Conservation (phyloP, 2,113 vertebrate genomes). For the Pyxicephalus adspersus region DNA sequence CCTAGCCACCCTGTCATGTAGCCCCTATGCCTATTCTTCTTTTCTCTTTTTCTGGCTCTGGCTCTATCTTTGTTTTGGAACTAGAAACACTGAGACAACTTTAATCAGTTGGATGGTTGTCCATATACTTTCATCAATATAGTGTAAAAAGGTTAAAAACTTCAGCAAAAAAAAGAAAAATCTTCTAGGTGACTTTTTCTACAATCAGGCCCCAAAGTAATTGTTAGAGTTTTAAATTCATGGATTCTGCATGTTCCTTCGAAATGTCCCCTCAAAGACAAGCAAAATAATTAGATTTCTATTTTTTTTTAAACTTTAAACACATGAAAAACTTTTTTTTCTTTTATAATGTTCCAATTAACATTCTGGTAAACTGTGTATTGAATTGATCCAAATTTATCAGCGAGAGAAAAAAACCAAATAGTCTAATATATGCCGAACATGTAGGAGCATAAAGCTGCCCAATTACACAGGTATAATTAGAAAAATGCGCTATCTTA, state of each 20-base stretch:
- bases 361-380: background rate
- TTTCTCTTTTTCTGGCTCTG: too few species aligned
- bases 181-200: too few species aligned
- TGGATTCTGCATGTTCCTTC: background rate
- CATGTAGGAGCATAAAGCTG: constrained; percentile 53
- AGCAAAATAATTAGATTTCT: background rate
- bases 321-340: constrained; percentile 3
- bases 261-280: background rate
- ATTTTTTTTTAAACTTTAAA: background rate
- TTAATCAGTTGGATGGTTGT: too few species aligned
- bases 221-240: background rate
- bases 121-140: too few species aligned
- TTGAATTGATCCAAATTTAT: constrained; percentile 20
- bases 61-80: too few species aligned
- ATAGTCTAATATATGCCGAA: constrained; percentile 22
- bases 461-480: constrained; percentile 73
- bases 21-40: too few species aligned
- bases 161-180: too few species aligned
- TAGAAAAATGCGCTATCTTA: constrained; percentile 74
- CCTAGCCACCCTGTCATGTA: too few species aligned
- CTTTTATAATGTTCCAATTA: constrained; percentile 12
- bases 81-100: too few species aligned
- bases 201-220: too few species aligned
- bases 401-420: constrained; percentile 23
- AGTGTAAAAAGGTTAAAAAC: too few species aligned